Evolutionary conservation across 2,113 vertebrate genomes (phyloP), one percentile per base, ranked within the genome.

Genomic region (Haemorhous mexicanus): DNA sequence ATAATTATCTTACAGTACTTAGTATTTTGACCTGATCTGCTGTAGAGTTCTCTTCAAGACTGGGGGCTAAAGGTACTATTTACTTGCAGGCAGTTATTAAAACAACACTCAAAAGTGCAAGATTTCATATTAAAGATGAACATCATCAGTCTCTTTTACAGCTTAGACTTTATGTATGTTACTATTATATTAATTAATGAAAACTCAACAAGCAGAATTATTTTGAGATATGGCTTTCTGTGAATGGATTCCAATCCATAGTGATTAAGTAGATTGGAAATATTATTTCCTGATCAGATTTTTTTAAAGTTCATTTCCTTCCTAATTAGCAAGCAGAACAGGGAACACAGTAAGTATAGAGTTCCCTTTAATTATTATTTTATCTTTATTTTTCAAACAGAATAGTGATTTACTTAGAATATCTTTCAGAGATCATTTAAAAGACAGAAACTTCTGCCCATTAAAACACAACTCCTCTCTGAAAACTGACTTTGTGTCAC

Each of bases 401-500:
- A 72, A 70, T 61, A 87, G 44, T 68, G 41, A 62, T 87, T 91
- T 74, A 50, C 64, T 90, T 56, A 72, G 37, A 77, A 56, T 64
- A 66, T 72, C 43, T 35, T 64, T 78, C 11, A 82, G 72, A 79
- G 39, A 63, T 74, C 33, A 56, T 80, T 94, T 88, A 77, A 89
- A 85, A 95, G 91, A 80, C 78, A 88, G 89, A 93, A 90, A 82
- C 55, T 93, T 74, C 73, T 94, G 43, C 82, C 91, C 55, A 64
- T 93, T 74, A 80, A 84, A 93, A 74, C 47, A 90, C 30, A 90
- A 43, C 76, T 83, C 10, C 67, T 73, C 64, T 92, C 82, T 90
- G 75, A 86, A 95, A 95, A 91, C 27, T 88, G 91, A 88, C 67
- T 91, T 88, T 84, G 59, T 95, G 93, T 96, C 95, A 94, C 55